phyloP scores from a whole-genome alignment of 1,140 invertebrate species.

The Metopolophium dirhodum region DNA sequence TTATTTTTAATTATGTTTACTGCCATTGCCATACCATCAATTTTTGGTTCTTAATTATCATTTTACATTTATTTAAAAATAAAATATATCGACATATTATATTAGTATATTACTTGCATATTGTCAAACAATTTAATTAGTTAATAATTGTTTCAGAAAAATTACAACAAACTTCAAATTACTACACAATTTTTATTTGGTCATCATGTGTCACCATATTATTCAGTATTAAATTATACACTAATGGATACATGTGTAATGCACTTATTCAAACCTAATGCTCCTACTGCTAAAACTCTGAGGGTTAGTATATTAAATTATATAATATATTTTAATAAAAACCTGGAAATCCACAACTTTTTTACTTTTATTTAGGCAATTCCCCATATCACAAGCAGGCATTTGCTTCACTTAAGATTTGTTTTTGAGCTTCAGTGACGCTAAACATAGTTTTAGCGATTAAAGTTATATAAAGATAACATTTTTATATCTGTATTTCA shows the following conservation, averaged over 20 bases:
- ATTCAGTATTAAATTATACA: slow-evolving; percentile 10
- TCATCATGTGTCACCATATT: slow-evolving; percentile 33
- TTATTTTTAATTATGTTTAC: no score
- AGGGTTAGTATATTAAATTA: not conserved
- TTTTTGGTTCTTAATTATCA: no score
- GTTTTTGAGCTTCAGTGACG: not conserved
- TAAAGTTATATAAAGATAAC: not conserved
- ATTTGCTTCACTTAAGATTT: not conserved
- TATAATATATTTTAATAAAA: not conserved
- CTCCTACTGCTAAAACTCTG: not conserved
- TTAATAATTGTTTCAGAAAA: not conserved
- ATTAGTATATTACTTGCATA: not conserved
- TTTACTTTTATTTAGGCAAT: slow-evolving; percentile 3
- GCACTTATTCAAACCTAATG: not conserved
- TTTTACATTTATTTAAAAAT: not conserved
- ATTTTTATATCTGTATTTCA: not conserved
- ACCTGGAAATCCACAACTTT: not conserved
- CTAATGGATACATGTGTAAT: slow-evolving; percentile 4
- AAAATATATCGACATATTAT: not conserved
- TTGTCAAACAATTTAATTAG: not conserved
- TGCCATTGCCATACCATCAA: no score
- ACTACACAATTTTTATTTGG: slow-evolving; percentile 48
- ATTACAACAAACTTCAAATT: not conserved
- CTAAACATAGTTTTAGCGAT: not conserved
- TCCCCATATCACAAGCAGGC: not conserved